Percentiles rank a stretch among this genome's conserved stretches.
Evolutionary conservation across 2,888 invertebrate genomes (phyloP).

Genomic region (Apeira syringaria): DNA sequence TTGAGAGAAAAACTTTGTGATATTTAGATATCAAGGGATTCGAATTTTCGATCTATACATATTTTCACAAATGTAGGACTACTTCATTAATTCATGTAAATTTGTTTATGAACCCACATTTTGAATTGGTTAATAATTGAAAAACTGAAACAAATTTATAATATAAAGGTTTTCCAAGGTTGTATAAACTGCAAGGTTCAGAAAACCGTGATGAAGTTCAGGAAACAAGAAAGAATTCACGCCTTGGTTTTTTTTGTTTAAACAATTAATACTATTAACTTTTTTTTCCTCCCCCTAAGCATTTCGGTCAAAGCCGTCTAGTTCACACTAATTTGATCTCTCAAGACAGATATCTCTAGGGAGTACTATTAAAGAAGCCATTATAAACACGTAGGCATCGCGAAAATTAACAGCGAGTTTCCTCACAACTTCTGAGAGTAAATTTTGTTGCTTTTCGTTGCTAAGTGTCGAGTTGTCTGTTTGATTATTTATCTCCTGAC

Average conservation of each 20-base stretch:
- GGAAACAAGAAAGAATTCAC: too few relatives aligned
- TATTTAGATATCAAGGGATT: conserved; percentile 11
- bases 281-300: too few relatives aligned
- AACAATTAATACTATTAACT: too few relatives aligned
- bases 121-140: too few relatives aligned
- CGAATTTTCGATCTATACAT: conserved; percentile 5
- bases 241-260: too few relatives aligned
- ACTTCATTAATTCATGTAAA: too few relatives aligned
- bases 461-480: conserved; percentile 43
- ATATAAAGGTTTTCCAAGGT: too few relatives aligned
- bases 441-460: conserved; percentile 43
- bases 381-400: conserved; percentile 44
- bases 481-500: conserved; percentile 35
- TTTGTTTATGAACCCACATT: too few relatives aligned
- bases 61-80: too few relatives aligned
- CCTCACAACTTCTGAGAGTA: conserved; percentile 45
- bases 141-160: too few relatives aligned
- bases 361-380: conserved; percentile 41
- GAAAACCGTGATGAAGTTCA: too few relatives aligned
- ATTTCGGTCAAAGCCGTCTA: conserved; percentile 7
- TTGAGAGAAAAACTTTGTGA: conserved; percentile 13
- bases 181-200: too few relatives aligned
- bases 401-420: conserved; percentile 40
- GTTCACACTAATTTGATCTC: conserved; percentile 22
- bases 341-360: conserved; percentile 35